These are phyloP conservation scores for Galemys pyrenaicus DNA, from an alignment of 2,113 vertebrate genomes.

Conservation along the genomic window DNA sequence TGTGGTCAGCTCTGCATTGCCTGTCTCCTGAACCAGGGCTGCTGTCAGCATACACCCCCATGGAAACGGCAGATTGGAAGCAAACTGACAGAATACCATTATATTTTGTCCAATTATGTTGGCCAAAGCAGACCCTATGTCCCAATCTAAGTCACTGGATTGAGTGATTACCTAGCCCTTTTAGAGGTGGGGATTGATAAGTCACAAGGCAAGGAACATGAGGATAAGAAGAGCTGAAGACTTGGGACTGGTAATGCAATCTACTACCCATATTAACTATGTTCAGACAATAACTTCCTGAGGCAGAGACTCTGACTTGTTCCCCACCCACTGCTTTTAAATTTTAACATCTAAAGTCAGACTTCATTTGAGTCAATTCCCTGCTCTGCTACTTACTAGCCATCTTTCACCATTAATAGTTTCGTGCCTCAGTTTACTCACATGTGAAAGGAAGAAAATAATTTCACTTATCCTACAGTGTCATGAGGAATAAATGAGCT, in stretches of 20 bases:
- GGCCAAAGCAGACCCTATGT: background rate
- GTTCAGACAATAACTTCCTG: background rate
- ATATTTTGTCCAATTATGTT: background rate
- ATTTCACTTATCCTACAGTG: background rate
- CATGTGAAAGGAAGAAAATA: background rate
- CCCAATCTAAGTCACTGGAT: background rate
- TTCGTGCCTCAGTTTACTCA: background rate
- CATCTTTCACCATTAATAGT: background rate
- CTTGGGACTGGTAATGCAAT: background rate
- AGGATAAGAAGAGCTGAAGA: background rate
- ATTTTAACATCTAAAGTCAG: background rate
- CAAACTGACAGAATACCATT: rapidly evolving
- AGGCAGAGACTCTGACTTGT: background rate
- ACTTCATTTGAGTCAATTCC: background rate
- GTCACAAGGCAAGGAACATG: background rate
- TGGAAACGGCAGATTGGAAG: background rate
- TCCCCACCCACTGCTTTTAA: no score
- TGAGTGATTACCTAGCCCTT: background rate
- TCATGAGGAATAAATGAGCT: background rate
- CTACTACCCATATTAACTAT: background rate
- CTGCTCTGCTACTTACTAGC: background rate
- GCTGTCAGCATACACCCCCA: background rate
- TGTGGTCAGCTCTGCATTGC: no score
- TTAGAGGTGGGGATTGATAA: background rate
- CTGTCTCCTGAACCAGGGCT: no score